Conservation (phyloP, 2,113 vertebrate genomes). For the Hippopotamus amphibius region DNA sequence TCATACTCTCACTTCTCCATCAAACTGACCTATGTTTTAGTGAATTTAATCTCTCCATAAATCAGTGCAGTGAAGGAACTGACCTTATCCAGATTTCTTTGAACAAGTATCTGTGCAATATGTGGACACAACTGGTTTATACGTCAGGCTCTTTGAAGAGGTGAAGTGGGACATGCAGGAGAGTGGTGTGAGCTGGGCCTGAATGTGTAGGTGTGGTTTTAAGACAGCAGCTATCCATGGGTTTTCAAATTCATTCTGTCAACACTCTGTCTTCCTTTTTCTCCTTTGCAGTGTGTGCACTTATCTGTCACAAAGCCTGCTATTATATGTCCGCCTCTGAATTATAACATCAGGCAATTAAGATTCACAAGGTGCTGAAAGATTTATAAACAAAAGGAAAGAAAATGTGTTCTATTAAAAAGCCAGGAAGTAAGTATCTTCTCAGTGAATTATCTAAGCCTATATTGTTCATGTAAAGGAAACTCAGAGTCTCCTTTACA, state of each 20-base stretch:
- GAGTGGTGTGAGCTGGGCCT: background rate
- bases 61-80: background rate
- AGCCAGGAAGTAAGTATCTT: background rate
- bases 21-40: background rate
- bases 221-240: background rate
- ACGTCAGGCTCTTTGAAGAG: background rate
- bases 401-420: constrained; percentile 29
- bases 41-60: background rate
- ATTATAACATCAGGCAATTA: constrained; percentile 60
- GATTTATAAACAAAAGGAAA: constrained; percentile 56
- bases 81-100: background rate
- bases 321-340: constrained; percentile 34
- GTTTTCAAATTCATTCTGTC: constrained; percentile 22
- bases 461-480: background rate
- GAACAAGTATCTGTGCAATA: background rate
- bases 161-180: background rate
- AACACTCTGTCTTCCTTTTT: background rate
- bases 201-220: background rate
- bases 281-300: background rate
- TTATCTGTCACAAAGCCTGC: constrained; percentile 41
- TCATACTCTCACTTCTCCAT: background rate
- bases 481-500: background rate
- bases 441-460: constrained; percentile 28
- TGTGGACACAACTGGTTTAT: background rate
- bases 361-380: constrained; percentile 37